phyloP scores from a whole-genome alignment of 2,888 invertebrate species.

The Alcis repandata region DNA sequence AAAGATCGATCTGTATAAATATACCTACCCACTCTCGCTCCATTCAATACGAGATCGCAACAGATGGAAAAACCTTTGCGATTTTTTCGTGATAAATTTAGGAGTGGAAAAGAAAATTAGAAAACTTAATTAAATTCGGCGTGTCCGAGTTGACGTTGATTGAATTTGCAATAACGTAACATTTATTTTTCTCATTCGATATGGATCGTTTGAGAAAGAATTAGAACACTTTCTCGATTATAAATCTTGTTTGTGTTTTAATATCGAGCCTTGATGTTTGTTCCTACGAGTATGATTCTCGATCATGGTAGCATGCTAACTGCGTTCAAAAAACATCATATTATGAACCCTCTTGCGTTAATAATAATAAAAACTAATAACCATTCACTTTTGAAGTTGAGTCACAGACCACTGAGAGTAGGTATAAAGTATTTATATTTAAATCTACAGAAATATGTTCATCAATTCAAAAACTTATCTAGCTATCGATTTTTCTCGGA shows the following conservation, averaged over 20 bases:
- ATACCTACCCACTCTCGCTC: background rate
- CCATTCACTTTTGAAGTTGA: too few relatives aligned
- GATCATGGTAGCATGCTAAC: background rate
- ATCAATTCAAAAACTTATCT: too few relatives aligned
- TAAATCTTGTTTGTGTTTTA: too few relatives aligned
- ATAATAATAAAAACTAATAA: too few relatives aligned
- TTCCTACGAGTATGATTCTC: background rate
- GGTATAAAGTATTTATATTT: too few relatives aligned
- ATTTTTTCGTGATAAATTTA: conserved; percentile 4
- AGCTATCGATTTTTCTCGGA: too few relatives aligned
- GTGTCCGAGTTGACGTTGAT: conserved; percentile 23
- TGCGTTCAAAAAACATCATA: too few relatives aligned
- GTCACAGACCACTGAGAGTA: too few relatives aligned
- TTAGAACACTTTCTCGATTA: background rate
- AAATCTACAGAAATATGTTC: too few relatives aligned
- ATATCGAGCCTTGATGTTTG: background rate
- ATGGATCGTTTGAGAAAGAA: background rate
- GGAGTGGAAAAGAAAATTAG: conserved; percentile 12
- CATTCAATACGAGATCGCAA: background rate
- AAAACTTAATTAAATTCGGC: conserved; percentile 36
- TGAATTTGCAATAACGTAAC: conserved; percentile 19
- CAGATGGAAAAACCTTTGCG: conserved; percentile 1
- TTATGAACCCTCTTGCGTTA: too few relatives aligned
- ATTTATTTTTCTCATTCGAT: conserved; percentile 1
- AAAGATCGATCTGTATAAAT: conserved; percentile 2